These are phyloP conservation scores for Caenorhabditis doughertyi DNA, from an alignment of 2,888 invertebrate genomes.

Conservation along the genomic window DNA sequence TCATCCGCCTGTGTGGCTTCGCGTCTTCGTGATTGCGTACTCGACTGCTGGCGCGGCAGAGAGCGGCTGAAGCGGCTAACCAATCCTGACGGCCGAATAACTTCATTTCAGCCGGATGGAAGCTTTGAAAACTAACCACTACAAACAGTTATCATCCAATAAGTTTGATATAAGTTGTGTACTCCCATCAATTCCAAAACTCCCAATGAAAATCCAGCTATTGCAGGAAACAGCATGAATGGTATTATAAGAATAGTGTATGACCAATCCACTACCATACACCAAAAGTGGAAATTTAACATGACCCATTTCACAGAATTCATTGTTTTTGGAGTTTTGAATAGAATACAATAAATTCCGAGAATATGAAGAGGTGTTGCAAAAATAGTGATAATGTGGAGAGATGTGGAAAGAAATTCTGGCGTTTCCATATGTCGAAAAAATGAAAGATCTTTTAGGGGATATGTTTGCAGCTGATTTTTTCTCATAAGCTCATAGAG, in stretches of 20 bases:
- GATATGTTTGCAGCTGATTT: not conserved
- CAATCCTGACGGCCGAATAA: too few relatives aligned
- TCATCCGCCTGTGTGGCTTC: too few relatives aligned
- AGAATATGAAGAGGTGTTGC: slow-evolving; percentile 1
- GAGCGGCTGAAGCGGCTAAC: too few relatives aligned
- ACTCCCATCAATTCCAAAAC: not conserved
- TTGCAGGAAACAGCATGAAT: not conserved
- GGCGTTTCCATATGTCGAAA: not conserved
- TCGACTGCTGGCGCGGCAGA: too few relatives aligned
- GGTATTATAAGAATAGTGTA: not conserved
- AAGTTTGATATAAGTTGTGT: not conserved
- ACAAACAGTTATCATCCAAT: too few relatives aligned
- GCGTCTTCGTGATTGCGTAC: too few relatives aligned
- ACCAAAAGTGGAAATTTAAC: slow-evolving; percentile 1
- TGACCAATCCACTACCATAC: slow-evolving; percentile 8
- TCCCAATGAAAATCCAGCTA: slow-evolving; percentile 19
- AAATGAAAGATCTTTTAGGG: not conserved
- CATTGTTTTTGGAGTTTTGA: not conserved
- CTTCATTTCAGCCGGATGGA: too few relatives aligned
- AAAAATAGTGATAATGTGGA: not conserved
- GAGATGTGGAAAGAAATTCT: not conserved
- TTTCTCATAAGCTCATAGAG: too few relatives aligned
- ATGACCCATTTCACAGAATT: slow-evolving; percentile 3
- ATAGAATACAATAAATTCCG: not conserved
- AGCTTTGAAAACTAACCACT: not conserved